Base-by-base conservation (phyloP, 2,797 vertebrate genomes). In the Enteromius trimaculatus region DNA sequence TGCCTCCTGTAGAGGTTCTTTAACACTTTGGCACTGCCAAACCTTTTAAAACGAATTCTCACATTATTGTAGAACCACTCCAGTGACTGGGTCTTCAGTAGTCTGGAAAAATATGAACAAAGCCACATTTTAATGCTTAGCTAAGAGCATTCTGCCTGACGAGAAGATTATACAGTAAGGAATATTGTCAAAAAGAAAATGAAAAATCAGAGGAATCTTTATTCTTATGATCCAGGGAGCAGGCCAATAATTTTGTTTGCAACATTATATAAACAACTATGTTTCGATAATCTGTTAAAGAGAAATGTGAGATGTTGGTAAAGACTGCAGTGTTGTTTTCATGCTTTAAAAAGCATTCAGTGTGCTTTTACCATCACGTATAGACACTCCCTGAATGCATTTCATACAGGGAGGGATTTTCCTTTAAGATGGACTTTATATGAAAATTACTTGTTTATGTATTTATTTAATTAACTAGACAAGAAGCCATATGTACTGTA, bases 21-120 rank as follows among this genome's bases (percentile, higher is more conserved):
- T 89, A 99, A 92, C 84, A 99, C 98, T 93, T 98, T 99, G 88
- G 97, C 97, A 75, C 98, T 99, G 90, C 98, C 98, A 8, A 97
- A 99, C 90, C 96, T 96, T 91, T 97, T 98, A 90, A 98, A 99
- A 72, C 97, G 96, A 64, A 92, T 95, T 92, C 96, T 98, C 86
- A 99, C 97, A 66, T 98, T 97, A 76, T 93, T 96, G 88, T 99
- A 99, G 91, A 97, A 99, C 97, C 97, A 99, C 89, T 99, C 98
- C 90, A 98, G 92, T 3, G 97, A 97, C 89, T 98, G 97, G 0
- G 95, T 94, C 92, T 96, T 95, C 85, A 98, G 88, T 7, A 98
- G 92, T 90, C 98, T 99, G 90, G 34, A 88, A 82, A 7, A 66
- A 79, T 16, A 88, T 14, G 39, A 60, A 79, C 47, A 77, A 72